phyloP scores from a whole-genome alignment of 2,888 invertebrate genomes.

The Lochmaea capreae region DNA sequence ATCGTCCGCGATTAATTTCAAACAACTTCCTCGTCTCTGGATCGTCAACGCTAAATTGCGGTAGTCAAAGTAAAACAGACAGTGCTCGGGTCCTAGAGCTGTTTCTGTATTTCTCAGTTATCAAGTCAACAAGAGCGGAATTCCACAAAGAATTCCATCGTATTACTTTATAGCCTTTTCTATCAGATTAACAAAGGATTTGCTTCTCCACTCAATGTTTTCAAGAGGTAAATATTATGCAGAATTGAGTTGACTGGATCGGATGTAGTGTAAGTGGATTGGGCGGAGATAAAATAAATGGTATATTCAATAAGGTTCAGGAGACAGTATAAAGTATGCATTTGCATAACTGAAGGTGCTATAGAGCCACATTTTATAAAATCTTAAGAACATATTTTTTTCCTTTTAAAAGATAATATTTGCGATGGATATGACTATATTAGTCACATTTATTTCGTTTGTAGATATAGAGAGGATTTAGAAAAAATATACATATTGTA shows the following conservation, averaged over 20 bases:
- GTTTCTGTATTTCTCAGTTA: background rate
- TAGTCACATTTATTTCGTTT: background rate
- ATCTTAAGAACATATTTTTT: background rate
- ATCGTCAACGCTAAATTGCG: background rate
- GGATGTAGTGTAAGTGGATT: constrained; percentile 29
- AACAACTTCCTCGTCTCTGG: background rate
- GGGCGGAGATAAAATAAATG: constrained; percentile 25
- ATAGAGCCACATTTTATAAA: constrained; percentile 12
- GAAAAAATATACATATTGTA: too few relatives aligned
- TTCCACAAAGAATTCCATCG: constrained; percentile 7
- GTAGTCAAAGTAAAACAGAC: background rate
- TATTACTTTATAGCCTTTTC: constrained; percentile 23
- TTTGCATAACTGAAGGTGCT: constrained; percentile 25
- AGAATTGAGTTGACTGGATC: constrained; percentile 24
- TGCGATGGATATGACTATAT: background rate
- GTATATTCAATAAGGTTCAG: constrained; percentile 23
- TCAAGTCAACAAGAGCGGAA: constrained; percentile 3
- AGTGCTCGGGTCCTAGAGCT: background rate
- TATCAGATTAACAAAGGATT: constrained; percentile 29
- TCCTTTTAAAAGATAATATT: background rate
- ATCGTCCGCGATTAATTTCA: background rate
- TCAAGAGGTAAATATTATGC: constrained; percentile 26
- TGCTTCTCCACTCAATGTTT: constrained; percentile 23
- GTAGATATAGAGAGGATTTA: too few relatives aligned
- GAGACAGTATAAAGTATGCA: constrained; percentile 19